Evolutionary conservation across 2,888 invertebrate species (phyloP).

Genomic region (Zonitis immaculata): DNA sequence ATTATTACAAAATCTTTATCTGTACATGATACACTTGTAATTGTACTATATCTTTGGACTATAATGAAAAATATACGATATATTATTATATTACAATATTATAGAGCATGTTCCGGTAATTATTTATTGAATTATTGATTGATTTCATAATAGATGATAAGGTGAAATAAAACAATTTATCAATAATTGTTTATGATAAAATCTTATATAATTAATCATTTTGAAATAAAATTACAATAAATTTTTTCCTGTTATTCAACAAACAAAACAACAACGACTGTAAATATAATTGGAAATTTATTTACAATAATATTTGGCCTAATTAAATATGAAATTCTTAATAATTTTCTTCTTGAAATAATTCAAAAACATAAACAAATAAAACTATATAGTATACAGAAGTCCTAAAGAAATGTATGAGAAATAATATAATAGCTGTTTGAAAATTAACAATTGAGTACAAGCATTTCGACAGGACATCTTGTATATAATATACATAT

Average conservation of each 20-base stretch:
- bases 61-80: too few relatives aligned
- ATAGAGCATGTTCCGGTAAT: too few relatives aligned
- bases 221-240: conserved; percentile 29
- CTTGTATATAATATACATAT: background rate
- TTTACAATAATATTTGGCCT: conserved; percentile 30
- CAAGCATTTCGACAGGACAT: background rate
- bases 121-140: too few relatives aligned
- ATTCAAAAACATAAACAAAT: too few relatives aligned
- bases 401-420: background rate
- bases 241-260: conserved; percentile 12
- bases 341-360: too few relatives aligned
- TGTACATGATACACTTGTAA: too few relatives aligned
- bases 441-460: too few relatives aligned
- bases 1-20: too few relatives aligned
- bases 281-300: conserved; percentile 26
- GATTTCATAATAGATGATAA: background rate
- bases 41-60: too few relatives aligned
- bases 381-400: background rate
- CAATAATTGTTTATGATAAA: conserved; percentile 15
- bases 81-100: too few relatives aligned
- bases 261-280: conserved; percentile 28
- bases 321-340: background rate
- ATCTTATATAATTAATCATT: conserved; percentile 16
- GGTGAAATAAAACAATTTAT: conserved; percentile 12
- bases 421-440: too few relatives aligned